Percentiles rank a stretch among this genome's conserved stretches.
These are phyloP conservation scores for Crotalus viridis DNA, from an alignment of 2,113 vertebrate genomes.

Conservation along the genomic window DNA sequence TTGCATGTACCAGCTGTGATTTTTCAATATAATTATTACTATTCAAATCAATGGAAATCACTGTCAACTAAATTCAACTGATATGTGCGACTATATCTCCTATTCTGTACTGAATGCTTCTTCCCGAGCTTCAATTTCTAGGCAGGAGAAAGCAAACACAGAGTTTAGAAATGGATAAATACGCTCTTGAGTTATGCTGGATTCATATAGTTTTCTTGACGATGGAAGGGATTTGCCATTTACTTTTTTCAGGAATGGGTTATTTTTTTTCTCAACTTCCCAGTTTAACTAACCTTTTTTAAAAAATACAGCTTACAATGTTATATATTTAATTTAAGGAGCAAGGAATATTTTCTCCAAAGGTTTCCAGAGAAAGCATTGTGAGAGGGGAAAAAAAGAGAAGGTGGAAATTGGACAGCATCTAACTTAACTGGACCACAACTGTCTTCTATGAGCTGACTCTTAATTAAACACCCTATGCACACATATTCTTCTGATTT, in stretches of 20 bases:
- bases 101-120: background rate
- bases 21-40: background rate
- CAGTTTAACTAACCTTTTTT: background rate
- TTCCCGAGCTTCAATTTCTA: background rate
- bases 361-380: background rate
- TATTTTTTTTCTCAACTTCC: background rate
- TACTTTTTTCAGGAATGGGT: background rate
- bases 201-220: background rate
- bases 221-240: background rate
- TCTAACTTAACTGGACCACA: background rate
- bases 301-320: too few species aligned
- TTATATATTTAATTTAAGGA: background rate
- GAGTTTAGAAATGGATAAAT: background rate
- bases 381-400: background rate
- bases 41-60: background rate
- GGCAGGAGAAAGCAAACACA: background rate
- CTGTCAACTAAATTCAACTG: background rate
- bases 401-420: background rate
- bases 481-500: background rate
- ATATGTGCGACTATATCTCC: background rate
- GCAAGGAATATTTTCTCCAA: background rate
- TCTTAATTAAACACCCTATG: background rate
- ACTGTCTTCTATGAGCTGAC: background rate
- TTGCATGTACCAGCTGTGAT: background rate
- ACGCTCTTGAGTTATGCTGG: background rate